Conservation (phyloP, 2,888 invertebrate genomes). For the Flexamia atlantica region DNA sequence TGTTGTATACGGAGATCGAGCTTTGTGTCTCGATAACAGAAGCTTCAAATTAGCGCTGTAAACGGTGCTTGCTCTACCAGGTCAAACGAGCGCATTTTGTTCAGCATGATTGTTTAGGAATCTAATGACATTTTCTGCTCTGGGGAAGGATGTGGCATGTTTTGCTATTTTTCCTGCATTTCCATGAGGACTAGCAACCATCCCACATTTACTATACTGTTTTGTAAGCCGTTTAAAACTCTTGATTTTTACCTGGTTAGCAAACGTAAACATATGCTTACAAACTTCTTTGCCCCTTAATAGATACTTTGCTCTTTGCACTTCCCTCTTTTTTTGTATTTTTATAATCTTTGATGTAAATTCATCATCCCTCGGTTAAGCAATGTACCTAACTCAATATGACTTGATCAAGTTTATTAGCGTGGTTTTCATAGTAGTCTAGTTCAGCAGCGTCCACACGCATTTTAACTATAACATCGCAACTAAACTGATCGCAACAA, state of each 20-base stretch:
- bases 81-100: conserved; percentile 31
- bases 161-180: conserved; percentile 8
- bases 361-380: not conserved
- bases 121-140: conserved; percentile 29
- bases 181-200: conserved; percentile 43
- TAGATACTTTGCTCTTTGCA: not conserved
- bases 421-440: conserved; percentile 34
- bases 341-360: not conserved
- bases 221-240: conserved; percentile 47
- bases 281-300: not conserved
- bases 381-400: conserved; percentile 44
- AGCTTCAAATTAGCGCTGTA: conserved; percentile 49
- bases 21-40: conserved; percentile 53
- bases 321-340: not conserved
- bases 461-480: not conserved
- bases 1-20: conserved; percentile 8
- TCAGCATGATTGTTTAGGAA: conserved; percentile 57
- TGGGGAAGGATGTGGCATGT: not conserved
- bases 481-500: not conserved
- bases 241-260: conserved; percentile 52
- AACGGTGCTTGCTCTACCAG: conserved; percentile 26
- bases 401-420: conserved; percentile 42
- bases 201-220: conserved; percentile 40
- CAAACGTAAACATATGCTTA: conserved; percentile 45
- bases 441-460: conserved; percentile 33